phyloP scores from a whole-genome alignment of 92 coral and sea anemone species.

The Porites divaricata region DNA sequence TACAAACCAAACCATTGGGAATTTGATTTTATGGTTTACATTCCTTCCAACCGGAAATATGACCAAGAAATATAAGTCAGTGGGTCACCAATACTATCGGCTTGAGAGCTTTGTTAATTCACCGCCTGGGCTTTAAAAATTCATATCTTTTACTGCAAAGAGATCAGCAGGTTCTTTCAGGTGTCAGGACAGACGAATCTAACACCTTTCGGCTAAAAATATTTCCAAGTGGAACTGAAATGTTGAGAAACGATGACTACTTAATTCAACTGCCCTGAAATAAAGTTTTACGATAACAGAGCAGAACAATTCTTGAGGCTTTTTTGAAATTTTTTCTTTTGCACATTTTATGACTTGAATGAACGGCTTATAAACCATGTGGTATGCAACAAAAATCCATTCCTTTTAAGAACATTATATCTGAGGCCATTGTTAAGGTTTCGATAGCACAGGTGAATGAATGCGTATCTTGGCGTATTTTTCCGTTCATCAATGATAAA shows the following conservation, averaged over 20 bases:
- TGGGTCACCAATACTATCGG: not conserved
- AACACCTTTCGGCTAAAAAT: not conserved
- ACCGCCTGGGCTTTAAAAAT: conserved; percentile 14
- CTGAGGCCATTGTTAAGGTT: too few species aligned
- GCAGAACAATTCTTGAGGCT: too few species aligned
- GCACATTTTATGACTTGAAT: too few species aligned
- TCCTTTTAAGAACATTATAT: too few species aligned
- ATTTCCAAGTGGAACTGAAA: not conserved
- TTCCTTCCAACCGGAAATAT: not conserved
- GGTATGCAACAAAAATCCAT: too few species aligned
- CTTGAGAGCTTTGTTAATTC: conserved; percentile 1
- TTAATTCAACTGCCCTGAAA: too few species aligned
- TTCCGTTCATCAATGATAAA: not conserved
- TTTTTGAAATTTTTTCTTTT: too few species aligned
- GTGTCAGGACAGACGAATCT: not conserved
- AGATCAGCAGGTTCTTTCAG: conserved; percentile 10
- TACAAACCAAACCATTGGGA: not conserved
- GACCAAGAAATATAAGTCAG: not conserved
- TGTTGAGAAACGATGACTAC: not conserved
- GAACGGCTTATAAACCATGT: too few species aligned
- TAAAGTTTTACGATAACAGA: too few species aligned
- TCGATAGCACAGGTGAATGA: not conserved
- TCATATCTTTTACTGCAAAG: not conserved
- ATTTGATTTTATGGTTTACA: not conserved
- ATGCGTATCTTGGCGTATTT: not conserved